A percentile compares a stretch with the other conserved stretches of the same genome.
Evolutionary conservation across 2,888 invertebrate genomes (phyloP).

Genomic region (Tetragonula carbonaria): DNA sequence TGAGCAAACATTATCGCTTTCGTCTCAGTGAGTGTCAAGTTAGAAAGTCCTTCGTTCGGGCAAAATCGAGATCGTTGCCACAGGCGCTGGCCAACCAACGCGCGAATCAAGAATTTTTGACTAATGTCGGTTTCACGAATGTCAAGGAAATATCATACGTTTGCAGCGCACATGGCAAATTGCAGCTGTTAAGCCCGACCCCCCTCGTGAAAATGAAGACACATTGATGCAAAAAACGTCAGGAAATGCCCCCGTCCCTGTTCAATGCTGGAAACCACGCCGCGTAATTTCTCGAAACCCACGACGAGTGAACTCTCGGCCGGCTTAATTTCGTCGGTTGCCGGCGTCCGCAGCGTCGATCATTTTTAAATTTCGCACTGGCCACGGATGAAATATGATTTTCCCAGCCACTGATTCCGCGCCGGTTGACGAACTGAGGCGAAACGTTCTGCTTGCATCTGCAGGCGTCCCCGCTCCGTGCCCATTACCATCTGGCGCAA

Average conservation of each 20-base stretch:
- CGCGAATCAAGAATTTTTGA: background rate
- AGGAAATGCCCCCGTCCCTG: background rate
- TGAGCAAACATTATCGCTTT: background rate
- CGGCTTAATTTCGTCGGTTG: background rate
- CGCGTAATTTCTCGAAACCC: constrained; percentile 2
- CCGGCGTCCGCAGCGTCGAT: background rate
- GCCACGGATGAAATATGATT: constrained; percentile 37
- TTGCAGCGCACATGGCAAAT: background rate
- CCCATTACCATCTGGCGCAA: constrained; percentile 74
- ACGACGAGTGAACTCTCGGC: background rate
- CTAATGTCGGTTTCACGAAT: background rate
- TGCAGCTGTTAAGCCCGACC: background rate
- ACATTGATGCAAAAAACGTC: constrained; percentile 7
- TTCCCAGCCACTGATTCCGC: constrained; percentile 31
- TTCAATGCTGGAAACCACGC: background rate
- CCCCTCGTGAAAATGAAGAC: constrained; percentile 7
- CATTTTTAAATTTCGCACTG: constrained; percentile 14
- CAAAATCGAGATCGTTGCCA: background rate
- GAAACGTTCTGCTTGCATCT: constrained; percentile 20
- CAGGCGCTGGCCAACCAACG: too few species aligned
- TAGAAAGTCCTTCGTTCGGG: background rate
- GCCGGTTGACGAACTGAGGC: constrained; percentile 34
- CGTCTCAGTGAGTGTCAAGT: background rate
- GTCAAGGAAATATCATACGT: background rate
- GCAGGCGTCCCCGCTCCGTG: constrained; percentile 37